A percentile compares a stretch with the other conserved stretches of the same genome.
Evolutionary conservation across 2,888 invertebrate species (phyloP).

Genomic region (Mantis religiosa): DNA sequence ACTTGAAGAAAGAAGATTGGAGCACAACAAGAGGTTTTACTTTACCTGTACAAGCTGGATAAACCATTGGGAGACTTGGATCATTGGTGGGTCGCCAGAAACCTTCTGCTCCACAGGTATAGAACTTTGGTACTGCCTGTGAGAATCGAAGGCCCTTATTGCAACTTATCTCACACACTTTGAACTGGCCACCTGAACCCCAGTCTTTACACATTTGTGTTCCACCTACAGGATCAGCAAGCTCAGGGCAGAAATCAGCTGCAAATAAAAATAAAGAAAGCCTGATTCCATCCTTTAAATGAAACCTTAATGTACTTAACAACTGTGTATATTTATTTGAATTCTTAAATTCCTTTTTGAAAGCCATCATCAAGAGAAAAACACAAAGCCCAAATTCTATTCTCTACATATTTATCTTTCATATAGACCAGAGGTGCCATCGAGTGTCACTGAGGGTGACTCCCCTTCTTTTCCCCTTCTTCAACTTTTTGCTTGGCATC

Average conservation of each 20-base stretch:
- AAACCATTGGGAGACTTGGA: constrained; percentile 75
- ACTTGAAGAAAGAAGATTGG: neutral
- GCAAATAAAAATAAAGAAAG: constrained; percentile 35
- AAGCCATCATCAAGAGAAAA: too few relatives aligned
- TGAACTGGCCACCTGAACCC: constrained; percentile 94
- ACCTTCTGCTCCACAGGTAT: constrained; percentile 96
- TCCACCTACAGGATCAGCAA: constrained; percentile 87
- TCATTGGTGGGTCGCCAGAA: constrained; percentile 90
- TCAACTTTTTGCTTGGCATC: too few relatives aligned
- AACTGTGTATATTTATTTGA: neutral
- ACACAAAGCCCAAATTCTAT: too few relatives aligned
- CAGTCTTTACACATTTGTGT: constrained; percentile 89
- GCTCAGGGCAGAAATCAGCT: constrained; percentile 89
- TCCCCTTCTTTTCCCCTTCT: too few relatives aligned
- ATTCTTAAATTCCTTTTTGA: too few relatives aligned
- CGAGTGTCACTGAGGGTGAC: too few relatives aligned
- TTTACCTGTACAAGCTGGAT: constrained; percentile 86
- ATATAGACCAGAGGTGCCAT: too few relatives aligned
- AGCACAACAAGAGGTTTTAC: neutral
- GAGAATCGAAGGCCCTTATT: constrained; percentile 85
- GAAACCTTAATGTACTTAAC: neutral
- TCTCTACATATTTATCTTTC: too few relatives aligned
- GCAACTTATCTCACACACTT: constrained; percentile 89
- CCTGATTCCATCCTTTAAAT: neutral
- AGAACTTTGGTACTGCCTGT: constrained; percentile 91